Percentiles rank a stretch among this genome's conserved stretches.
Evolutionary conservation across 1,140 invertebrate species (phyloP).

Genomic region (Carcinoscorpius rotundicauda): DNA sequence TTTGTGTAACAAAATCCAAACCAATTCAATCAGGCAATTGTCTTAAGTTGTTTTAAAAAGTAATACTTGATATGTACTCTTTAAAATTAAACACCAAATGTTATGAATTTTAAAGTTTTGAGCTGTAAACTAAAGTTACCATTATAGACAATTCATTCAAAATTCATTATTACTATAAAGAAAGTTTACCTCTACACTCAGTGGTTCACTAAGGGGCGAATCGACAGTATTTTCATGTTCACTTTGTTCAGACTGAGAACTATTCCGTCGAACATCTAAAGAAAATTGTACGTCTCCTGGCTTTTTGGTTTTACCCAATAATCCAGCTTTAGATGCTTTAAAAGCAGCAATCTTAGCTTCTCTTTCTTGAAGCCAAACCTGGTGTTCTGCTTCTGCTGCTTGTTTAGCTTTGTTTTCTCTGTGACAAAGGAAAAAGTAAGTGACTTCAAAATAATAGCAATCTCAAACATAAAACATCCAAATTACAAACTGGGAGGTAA

Average conservation of each 20-base stretch:
- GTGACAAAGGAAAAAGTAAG: slow-evolving; percentile 13
- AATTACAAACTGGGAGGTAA: neutral
- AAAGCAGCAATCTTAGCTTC: slow-evolving; percentile 36
- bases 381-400: slow-evolving; percentile 45
- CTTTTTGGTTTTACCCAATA: neutral
- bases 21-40: no score
- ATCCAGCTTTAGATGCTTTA: neutral
- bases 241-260: slow-evolving; percentile 26
- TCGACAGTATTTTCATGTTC: slow-evolving; percentile 25
- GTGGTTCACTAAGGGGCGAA: slow-evolving; percentile 23
- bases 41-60: no score
- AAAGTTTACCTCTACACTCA: slow-evolving; percentile 24
- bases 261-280: slow-evolving; percentile 25
- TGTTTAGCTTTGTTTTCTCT: slow-evolving; percentile 51
- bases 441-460: neutral
- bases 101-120: no score
- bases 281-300: neutral
- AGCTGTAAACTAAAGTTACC: no score
- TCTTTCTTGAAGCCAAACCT: slow-evolving; percentile 54
- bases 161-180: neutral
- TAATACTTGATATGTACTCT: no score
- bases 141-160: no score
- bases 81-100: no score
- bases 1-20: no score
- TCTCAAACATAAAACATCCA: no score